These are phyloP conservation scores for Morpho achilles DNA, from an alignment of 2,888 invertebrate genomes.

Conservation along the genomic window DNA sequence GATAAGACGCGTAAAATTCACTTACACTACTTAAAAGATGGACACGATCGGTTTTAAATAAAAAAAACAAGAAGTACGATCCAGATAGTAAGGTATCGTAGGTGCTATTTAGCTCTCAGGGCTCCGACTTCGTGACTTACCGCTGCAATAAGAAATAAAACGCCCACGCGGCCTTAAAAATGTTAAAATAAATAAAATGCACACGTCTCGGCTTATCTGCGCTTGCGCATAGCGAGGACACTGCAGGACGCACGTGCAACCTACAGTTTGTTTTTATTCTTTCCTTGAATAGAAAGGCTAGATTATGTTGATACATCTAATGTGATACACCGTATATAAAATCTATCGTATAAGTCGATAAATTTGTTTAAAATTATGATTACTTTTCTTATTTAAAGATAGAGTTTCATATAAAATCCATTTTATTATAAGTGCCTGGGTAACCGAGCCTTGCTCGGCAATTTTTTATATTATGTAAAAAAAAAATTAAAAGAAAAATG, in stretches of 20 bases:
- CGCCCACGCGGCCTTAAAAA: constrained; percentile 63
- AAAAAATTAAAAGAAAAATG: no score
- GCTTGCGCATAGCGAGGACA: constrained; percentile 59
- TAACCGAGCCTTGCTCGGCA: no score
- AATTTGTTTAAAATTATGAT: no score
- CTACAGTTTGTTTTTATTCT: constrained; percentile 19
- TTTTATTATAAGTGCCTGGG: no score
- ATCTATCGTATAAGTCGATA: no score
- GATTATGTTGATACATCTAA: constrained; percentile 21
- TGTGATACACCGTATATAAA: not conserved
- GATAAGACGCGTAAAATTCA: constrained; percentile 28
- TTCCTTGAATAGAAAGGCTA: constrained; percentile 19
- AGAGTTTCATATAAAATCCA: no score
- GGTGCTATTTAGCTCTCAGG: constrained; percentile 76
- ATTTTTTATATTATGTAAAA: no score
- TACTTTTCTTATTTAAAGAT: no score
- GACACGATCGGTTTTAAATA: constrained; percentile 29
- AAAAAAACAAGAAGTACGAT: constrained; percentile 23
- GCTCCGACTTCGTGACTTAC: constrained; percentile 74
- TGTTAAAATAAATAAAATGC: constrained; percentile 79
- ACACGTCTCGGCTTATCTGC: constrained; percentile 70
- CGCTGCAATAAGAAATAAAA: constrained; percentile 60
- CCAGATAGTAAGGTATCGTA: constrained; percentile 37
- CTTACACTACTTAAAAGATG: constrained; percentile 28
- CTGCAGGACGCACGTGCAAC: constrained; percentile 48